Conservation (phyloP, 2,113 vertebrate species). For the Parus major region DNA sequence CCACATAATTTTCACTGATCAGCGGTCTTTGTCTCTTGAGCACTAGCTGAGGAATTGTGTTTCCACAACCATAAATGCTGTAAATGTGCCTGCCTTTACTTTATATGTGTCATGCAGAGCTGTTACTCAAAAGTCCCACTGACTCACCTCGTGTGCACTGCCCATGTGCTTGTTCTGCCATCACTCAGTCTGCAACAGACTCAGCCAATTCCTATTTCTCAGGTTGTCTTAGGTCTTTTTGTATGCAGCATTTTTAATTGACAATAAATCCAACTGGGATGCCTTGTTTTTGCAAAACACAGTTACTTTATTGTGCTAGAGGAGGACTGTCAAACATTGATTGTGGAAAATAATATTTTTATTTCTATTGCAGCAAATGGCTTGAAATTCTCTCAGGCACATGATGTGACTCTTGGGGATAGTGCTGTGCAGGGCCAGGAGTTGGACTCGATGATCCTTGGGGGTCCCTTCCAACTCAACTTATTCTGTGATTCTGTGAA, state of each 20-base stretch:
- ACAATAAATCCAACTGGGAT: neutral
- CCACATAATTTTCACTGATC: neutral
- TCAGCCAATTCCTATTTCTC: neutral
- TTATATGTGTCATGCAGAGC: neutral
- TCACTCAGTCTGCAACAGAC: neutral
- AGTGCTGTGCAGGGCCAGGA: neutral
- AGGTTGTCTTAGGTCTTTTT: neutral
- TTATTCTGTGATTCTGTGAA: neutral
- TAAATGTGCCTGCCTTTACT: slow-evolving; percentile 10
- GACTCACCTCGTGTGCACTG: neutral
- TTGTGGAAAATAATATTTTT: neutral
- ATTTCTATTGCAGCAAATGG: neutral
- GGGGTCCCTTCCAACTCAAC: neutral
- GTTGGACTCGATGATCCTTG: neutral
- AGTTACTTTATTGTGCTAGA: neutral
- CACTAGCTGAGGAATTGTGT: slow-evolving; percentile 8
- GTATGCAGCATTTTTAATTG: neutral
- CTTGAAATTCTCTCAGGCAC: neutral
- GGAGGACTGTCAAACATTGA: neutral
- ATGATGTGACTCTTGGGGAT: neutral
- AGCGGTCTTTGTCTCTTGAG: neutral
- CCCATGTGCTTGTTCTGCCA: neutral
- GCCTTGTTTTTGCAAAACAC: neutral
- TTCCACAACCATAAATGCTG: neutral
- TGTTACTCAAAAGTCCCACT: neutral